A percentile compares a stretch with the other conserved stretches of the same genome.
These are phyloP conservation scores for Drosophila sturtevanti DNA, from an alignment of 1,140 invertebrate genomes.

Conservation along the genomic window DNA sequence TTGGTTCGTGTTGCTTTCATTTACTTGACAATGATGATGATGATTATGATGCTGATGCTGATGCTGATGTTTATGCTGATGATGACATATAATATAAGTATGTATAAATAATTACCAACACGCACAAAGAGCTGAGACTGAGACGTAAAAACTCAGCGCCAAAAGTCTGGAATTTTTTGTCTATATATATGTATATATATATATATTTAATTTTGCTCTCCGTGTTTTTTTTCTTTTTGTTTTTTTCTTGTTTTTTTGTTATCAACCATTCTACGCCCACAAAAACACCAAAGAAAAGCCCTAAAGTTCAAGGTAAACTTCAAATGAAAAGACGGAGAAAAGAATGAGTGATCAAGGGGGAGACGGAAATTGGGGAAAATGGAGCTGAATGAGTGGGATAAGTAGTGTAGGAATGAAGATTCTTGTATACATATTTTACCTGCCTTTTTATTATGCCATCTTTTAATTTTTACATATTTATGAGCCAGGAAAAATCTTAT, in stretches of 20 bases:
- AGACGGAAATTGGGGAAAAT: too few species aligned
- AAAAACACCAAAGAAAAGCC: neutral
- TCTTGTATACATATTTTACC: neutral
- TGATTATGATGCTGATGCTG: slow-evolving; percentile 22
- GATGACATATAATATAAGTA: neutral
- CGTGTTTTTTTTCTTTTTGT: slow-evolving; percentile 33
- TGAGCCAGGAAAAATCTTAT: slow-evolving; percentile 10
- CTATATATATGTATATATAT: slow-evolving; percentile 68
- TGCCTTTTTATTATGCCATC: slow-evolving; percentile 11
- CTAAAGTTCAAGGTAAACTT: slow-evolving; percentile 10
- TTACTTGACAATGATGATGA: slow-evolving; percentile 75
- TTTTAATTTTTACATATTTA: slow-evolving; percentile 49
- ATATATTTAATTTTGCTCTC: slow-evolving; percentile 67
- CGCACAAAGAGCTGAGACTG: slow-evolving; percentile 26
- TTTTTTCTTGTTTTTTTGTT: slow-evolving; percentile 33
- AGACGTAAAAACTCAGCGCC: neutral
- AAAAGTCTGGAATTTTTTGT: slow-evolving; percentile 14
- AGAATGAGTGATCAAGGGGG: neutral
- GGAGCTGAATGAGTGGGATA: neutral
- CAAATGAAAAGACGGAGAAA: slow-evolving; percentile 18
- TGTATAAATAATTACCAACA: slow-evolving; percentile 76
- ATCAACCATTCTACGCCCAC: slow-evolving; percentile 3
- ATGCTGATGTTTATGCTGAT: neutral
- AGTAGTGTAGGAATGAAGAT: neutral
- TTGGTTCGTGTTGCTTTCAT: slow-evolving; percentile 51